These are phyloP conservation scores for Phenganax marumi DNA, from an alignment of 92 coral and sea anemone genomes.

Conservation along the genomic window DNA sequence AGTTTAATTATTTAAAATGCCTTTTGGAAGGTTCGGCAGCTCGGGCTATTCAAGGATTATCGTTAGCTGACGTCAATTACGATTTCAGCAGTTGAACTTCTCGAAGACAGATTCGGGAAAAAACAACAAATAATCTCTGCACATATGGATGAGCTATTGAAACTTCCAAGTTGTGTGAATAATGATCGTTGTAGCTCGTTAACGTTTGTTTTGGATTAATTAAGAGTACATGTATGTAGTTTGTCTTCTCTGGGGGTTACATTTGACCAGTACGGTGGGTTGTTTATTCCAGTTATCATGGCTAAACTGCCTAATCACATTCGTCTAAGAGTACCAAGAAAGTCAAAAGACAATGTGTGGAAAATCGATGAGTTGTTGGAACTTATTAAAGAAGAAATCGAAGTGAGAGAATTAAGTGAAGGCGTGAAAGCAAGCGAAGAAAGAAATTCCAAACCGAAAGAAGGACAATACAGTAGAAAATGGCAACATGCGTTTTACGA, in stretches of 20 bases:
- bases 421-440: not conserved
- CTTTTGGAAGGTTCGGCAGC: conserved; percentile 1
- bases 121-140: conserved; percentile 12
- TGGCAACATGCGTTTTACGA: no score
- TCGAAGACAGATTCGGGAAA: conserved; percentile 2
- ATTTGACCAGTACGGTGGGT: not conserved
- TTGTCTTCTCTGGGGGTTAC: not conserved
- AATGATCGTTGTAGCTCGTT: no score
- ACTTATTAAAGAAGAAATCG: not conserved
- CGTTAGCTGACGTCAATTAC: conserved; percentile 12
- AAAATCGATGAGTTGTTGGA: not conserved
- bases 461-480: no score
- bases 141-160: conserved; percentile 12
- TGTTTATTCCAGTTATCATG: not conserved
- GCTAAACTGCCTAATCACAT: not conserved
- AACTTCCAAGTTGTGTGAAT: not conserved
- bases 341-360: not conserved
- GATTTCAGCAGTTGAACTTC: not conserved
- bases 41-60: conserved; percentile 20
- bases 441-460: no score
- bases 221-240: not conserved
- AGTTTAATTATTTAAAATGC: conserved; percentile 12
- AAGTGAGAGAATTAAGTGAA: conserved; percentile 6
- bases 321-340: not conserved
- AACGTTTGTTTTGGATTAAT: not conserved